Evolutionary conservation across 2,888 invertebrate species (phyloP).

Genomic region (Lasioglossum pauxillum): DNA sequence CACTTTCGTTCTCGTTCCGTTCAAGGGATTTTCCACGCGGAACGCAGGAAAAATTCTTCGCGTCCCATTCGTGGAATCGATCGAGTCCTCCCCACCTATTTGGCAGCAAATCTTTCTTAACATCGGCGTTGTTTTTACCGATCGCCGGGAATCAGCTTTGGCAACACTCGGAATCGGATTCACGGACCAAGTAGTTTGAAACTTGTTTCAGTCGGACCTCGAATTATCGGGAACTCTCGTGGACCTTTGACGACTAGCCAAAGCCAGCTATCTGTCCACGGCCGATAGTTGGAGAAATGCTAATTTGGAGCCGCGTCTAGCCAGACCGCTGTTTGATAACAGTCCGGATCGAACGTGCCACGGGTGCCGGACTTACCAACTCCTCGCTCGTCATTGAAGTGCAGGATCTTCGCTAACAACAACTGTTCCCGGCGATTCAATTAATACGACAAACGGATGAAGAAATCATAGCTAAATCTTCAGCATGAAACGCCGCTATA

Average conservation of each 20-base stretch:
- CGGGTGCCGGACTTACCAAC: not conserved
- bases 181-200: conserved; percentile 31
- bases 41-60: not conserved
- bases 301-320: conserved; percentile 28
- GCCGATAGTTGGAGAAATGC: conserved; percentile 40
- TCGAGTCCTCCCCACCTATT: not conserved
- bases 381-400: not conserved
- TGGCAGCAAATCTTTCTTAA: not conserved
- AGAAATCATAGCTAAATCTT: too few species aligned
- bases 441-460: not conserved
- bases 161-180: conserved; percentile 4
- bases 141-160: conserved; percentile 20
- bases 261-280: conserved; percentile 21
- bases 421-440: not conserved
- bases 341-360: not conserved
- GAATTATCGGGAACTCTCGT: conserved; percentile 27
- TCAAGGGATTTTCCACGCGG: not conserved
- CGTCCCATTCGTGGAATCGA: not conserved
- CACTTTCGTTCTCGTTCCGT: conserved; percentile 31
- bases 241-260: conserved; percentile 17
- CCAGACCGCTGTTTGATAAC: conserved; percentile 8
- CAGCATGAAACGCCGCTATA: too few species aligned
- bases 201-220: conserved; percentile 26
- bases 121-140: not conserved
- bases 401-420: not conserved